These are phyloP conservation scores for Indri indri DNA, from an alignment of 2,113 vertebrate species.

Conservation along the genomic window DNA sequence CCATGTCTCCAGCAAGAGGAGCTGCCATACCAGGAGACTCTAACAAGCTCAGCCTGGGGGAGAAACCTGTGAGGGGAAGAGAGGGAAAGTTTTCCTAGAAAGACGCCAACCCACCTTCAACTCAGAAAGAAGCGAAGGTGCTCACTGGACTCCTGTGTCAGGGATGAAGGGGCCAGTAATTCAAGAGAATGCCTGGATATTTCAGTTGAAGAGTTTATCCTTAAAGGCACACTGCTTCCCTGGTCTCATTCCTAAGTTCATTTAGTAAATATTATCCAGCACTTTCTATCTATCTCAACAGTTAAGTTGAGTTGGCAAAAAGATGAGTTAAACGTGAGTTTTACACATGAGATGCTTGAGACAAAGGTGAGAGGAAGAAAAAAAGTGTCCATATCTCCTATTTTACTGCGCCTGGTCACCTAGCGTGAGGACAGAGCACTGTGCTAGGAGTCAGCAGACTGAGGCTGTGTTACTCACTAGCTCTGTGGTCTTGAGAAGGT, in stretches of 20 bases:
- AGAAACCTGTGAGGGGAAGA: not conserved
- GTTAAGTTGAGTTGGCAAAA: not conserved
- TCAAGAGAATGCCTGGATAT: not conserved
- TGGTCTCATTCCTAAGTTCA: not conserved
- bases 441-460: accelerated
- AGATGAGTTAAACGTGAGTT: not conserved
- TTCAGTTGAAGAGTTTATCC: not conserved
- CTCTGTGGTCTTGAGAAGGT: not conserved
- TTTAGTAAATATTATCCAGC: not conserved
- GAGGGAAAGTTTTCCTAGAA: not conserved
- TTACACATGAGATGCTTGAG: not conserved
- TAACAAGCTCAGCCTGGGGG: not conserved
- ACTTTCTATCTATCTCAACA: not conserved
- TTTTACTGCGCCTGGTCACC: not conserved
- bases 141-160: not conserved
- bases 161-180: not conserved
- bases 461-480: not conserved
- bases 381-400: not conserved
- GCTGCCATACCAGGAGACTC: not conserved
- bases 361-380: not conserved
- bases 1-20: not conserved
- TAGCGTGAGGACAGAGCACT: not conserved
- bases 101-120: not conserved
- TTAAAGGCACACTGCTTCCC: not conserved
- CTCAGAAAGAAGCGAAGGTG: not conserved